Base-by-base conservation (phyloP, 2,797 vertebrate species). In the Hapalemur alaotrensis region DNA sequence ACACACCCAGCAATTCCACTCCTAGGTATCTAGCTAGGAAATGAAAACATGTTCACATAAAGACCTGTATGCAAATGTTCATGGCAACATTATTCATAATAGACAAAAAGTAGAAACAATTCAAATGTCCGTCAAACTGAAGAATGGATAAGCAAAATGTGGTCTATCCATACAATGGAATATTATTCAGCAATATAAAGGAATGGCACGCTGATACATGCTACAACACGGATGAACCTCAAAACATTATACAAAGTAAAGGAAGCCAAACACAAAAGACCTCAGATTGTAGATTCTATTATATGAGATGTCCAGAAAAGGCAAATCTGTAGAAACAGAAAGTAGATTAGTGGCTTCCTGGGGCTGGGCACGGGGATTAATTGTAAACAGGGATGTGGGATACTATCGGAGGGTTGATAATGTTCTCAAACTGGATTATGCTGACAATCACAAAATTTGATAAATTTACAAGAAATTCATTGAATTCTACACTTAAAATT, bases 21-120 rank as follows among this genome's bases (percentile, higher is more conserved):
- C 43, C 28, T 85, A 85, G 28, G 8, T 93, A 63, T 90, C 28
- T 38, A 79, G 54, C 23, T 76, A n/a, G 80, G 13, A 86, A 89
- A 96, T 89, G 35, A 79, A 93, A 97, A 70, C 38, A 57, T n/a
- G 38, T 65, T 25, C 57, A 92, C 32, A 69, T 15, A 52, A 85
- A 95, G 59, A 92, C 70, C 46, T 91, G 50, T 46, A 65, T 59
- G 25, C 23, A 86, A 94, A 54, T 72, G 30, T 75, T 91, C 54
- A 79, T 10, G 38, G 69, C 22, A 91, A 38, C n/a, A 69, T 91
- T 88, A 88, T 67, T 93, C 5, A 57, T 80, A 91, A 92, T 11
- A 85, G 50, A 25, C 14, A 61, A 61, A 89, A 96, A 50, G 43
- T 50, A 89, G 52, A 92, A 79, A 35, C 28, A 86, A 83, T 18